Percentiles rank a stretch among this genome's conserved stretches.
Evolutionary conservation across 2,113 vertebrate genomes (phyloP).

Genomic region (Mungos mungo): DNA sequence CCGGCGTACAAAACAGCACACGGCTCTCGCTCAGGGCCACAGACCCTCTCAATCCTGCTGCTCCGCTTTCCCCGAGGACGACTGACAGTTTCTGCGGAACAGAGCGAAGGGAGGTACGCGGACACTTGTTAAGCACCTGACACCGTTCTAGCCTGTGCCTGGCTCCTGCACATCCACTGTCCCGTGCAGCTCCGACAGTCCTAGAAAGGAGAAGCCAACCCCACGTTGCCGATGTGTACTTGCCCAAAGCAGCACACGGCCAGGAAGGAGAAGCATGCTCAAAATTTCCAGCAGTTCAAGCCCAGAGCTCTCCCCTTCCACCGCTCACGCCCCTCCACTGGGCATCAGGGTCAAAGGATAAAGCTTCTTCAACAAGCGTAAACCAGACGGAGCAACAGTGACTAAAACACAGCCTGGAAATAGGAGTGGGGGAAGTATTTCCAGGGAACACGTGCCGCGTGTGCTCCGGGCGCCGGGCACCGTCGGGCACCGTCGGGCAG

Average conservation of each 20-base stretch:
- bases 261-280: too few relatives aligned
- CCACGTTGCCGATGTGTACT: neutral
- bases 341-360: neutral
- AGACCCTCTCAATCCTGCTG: neutral
- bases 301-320: neutral
- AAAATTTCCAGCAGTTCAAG: neutral
- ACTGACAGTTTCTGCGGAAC: neutral
- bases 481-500: rapidly evolving
- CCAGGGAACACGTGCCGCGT: neutral
- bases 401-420: neutral
- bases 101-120: neutral
- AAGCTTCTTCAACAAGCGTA: neutral
- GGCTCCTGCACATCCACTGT: neutral
- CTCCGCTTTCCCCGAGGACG: neutral
- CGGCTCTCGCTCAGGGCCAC: neutral
- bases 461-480: too few relatives aligned
- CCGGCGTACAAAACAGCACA: neutral
- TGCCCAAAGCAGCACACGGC: neutral
- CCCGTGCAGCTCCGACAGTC: neutral
- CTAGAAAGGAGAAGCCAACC: neutral
- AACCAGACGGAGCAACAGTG: neutral
- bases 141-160: rapidly evolving
- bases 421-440: neutral
- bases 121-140: neutral
- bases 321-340: neutral